Conservation (phyloP, 2,797 vertebrate species). For the Cottoperca gobio region DNA sequence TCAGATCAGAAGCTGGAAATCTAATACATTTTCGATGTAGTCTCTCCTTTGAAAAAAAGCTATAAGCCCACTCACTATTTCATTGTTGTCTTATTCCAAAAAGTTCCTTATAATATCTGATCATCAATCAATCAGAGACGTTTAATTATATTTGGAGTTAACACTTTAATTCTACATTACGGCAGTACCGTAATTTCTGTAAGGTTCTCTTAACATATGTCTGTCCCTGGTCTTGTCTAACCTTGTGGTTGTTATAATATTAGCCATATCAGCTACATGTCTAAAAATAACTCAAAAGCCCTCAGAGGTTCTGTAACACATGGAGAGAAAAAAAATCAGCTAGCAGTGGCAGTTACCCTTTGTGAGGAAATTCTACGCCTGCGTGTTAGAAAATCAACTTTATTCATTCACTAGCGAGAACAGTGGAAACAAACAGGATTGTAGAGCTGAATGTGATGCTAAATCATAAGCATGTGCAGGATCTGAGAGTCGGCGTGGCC, state of each 20-base stretch:
- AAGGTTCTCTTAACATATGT: background rate
- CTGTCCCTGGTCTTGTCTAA: constrained; percentile 45
- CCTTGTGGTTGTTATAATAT: constrained; percentile 52
- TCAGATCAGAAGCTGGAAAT: constrained; percentile 7
- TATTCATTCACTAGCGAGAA: constrained; percentile 14
- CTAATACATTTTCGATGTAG: background rate
- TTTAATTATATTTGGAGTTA: background rate
- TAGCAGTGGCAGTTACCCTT: constrained; percentile 10
- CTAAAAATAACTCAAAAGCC: constrained; percentile 65
- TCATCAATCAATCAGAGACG: background rate
- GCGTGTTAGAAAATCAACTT: background rate
- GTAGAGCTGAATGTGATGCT: constrained; percentile 7
- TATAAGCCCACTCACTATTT: background rate
- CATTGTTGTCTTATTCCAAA: background rate
- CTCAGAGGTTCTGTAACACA: constrained; percentile 45
- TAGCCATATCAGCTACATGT: constrained; percentile 47
- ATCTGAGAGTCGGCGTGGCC: constrained; percentile 41
- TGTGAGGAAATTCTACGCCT: constrained; percentile 42
- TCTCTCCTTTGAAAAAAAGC: background rate
- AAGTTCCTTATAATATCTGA: background rate
- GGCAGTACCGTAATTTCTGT: background rate
- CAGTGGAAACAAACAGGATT: constrained; percentile 32
- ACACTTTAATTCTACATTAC: background rate
- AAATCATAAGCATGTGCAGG: constrained; percentile 37
- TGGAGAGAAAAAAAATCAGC: background rate